These are phyloP conservation scores for Zeuzera pyrina DNA, from an alignment of 2,888 invertebrate genomes.

Conservation along the genomic window DNA sequence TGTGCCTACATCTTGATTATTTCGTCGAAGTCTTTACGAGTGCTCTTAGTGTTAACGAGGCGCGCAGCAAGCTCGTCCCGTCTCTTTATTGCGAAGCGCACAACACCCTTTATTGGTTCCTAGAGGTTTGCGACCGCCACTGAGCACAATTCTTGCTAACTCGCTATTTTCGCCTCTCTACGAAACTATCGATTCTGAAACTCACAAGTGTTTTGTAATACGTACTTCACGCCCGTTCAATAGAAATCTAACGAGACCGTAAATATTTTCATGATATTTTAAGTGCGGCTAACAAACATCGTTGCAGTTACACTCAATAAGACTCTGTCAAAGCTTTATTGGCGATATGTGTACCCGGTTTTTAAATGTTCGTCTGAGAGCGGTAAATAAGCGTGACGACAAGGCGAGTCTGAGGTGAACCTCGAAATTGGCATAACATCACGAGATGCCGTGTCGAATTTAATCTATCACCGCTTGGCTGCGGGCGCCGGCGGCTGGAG, in stretches of 20 bases:
- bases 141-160: conserved; percentile 54
- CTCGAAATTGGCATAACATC: conserved; percentile 67
- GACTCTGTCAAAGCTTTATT: too few species aligned
- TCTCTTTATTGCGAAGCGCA: conserved; percentile 40
- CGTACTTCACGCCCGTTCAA: conserved; percentile 46
- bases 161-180: conserved; percentile 63
- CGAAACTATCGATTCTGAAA: conserved; percentile 36
- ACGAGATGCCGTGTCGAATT: conserved; percentile 69
- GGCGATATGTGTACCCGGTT: too few species aligned
- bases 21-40: conserved; percentile 65
- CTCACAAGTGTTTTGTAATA: conserved; percentile 35
- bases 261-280: conserved; percentile 17
- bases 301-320: not conserved
- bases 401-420: conserved; percentile 35
- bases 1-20: conserved; percentile 31
- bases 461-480: conserved; percentile 62
- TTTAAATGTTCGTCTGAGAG: conserved; percentile 15
- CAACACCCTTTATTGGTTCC: conserved; percentile 63
- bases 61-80: conserved; percentile 38
- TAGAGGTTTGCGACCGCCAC: conserved; percentile 57
- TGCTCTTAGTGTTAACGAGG: conserved; percentile 56
- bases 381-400: conserved; percentile 57
- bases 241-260: conserved; percentile 32
- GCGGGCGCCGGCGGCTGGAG: conserved; percentile 50
- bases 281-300: too few species aligned